Percentiles rank a stretch among this genome's conserved stretches.
Evolutionary conservation across 1,140 invertebrate genomes (phyloP).

Genomic region (Oncopodura yosiiana): DNA sequence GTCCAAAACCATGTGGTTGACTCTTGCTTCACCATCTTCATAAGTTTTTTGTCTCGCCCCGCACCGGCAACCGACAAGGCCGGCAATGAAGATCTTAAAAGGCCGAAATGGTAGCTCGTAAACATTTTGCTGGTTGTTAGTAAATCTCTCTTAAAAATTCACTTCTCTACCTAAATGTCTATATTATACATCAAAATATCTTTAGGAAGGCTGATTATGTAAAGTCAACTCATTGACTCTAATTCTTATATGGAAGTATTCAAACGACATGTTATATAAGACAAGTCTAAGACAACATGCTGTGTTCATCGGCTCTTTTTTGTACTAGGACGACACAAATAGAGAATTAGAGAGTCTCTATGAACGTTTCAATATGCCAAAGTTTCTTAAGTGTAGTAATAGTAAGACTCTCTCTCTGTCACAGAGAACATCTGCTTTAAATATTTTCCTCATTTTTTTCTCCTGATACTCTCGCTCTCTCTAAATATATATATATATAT

Average conservation of each 20-base stretch:
- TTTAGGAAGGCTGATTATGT: not conserved
- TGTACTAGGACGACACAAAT: too few relatives aligned
- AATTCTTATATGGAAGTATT: not conserved
- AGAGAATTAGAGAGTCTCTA: too few relatives aligned
- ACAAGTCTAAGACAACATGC: not conserved
- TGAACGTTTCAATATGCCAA: too few relatives aligned
- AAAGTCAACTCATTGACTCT: not conserved
- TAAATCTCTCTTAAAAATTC: not conserved
- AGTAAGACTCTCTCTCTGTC: too few relatives aligned
- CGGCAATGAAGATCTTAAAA: conserved; percentile 26
- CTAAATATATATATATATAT: too few relatives aligned
- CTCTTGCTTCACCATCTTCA: conserved; percentile 17
- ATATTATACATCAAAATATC: not conserved
- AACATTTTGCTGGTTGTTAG: conserved; percentile 16
- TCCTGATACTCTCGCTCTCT: too few relatives aligned
- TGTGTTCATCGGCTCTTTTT: not conserved
- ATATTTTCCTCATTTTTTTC: too few relatives aligned
- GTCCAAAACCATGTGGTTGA: conserved; percentile 1
- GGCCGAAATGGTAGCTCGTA: conserved; percentile 31
- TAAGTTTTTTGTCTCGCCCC: conserved; percentile 26
- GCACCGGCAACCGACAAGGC: conserved; percentile 25
- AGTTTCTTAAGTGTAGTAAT: too few relatives aligned
- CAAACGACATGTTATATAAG: not conserved
- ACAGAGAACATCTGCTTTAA: too few relatives aligned
- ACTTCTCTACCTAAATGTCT: not conserved